Percentiles rank a stretch among this genome's conserved stretches.
Conservation (phyloP, 2,113 vertebrate species). For the Odobenus rosmarus region DNA sequence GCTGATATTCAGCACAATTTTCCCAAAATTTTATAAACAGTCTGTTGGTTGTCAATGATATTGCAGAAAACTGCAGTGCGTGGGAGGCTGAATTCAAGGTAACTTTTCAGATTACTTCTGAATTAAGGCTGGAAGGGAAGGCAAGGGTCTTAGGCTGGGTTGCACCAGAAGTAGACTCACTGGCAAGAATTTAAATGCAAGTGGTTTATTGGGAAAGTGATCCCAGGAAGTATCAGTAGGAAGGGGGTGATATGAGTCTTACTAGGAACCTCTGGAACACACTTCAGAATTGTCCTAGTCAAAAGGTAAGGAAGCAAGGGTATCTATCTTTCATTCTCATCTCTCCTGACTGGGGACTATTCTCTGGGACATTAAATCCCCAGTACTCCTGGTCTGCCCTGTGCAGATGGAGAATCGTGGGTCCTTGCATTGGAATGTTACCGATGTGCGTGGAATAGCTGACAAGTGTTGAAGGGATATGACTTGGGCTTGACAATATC, state of each 20-base stretch:
- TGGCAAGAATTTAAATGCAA: conserved; percentile 5
- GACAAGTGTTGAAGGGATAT: background rate
- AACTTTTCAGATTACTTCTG: conserved; percentile 45
- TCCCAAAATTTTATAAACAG: background rate
- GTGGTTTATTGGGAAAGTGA: background rate
- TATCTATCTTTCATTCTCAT: background rate
- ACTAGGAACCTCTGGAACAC: background rate
- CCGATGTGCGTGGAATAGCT: background rate
- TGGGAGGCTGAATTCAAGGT: background rate
- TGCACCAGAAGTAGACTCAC: background rate
- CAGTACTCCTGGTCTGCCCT: background rate
- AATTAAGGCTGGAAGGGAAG: background rate
- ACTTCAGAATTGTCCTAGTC: background rate
- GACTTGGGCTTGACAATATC: background rate
- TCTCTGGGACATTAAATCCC: background rate
- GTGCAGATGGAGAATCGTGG: background rate
- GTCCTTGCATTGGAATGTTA: background rate
- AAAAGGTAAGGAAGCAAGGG: background rate
- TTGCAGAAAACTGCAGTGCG: background rate
- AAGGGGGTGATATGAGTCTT: background rate
- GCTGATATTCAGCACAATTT: conserved; percentile 42
- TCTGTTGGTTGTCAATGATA: background rate
- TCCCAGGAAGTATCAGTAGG: background rate
- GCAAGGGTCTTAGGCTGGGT: background rate
- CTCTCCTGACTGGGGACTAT: background rate